Evolutionary conservation across 1,140 invertebrate genomes (phyloP), one percentile per base, ranked within the genome.

Genomic region (Drosophila biarmipes): DNA sequence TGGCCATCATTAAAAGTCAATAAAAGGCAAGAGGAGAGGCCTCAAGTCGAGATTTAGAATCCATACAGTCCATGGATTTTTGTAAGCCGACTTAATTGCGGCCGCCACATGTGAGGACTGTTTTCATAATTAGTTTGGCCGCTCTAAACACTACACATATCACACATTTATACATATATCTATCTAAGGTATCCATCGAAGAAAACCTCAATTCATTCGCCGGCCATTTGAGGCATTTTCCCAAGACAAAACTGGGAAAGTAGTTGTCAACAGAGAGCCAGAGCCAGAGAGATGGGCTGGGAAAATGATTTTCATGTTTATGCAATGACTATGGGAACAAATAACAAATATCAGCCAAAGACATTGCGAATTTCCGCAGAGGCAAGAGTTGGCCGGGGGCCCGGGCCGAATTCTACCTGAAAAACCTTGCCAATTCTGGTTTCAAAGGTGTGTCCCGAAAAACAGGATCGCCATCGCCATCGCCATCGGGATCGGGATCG

Each of bases 1-100:
- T 57, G 62, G 52, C 73, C 78, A 86, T 86, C 81, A 86, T 82
- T 89, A 89, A 87, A 87, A 87, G 77, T 86, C 82, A 80, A 86
- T 80, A 86, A 86, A 86, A 54, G 58, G 58, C 46, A 21, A 24
- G 43, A 43, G 11, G 45, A n/a, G 45, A 24, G 14, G 43, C n/a
- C 14, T 46, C 37, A 8, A 38, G 37, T 15, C 5, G 38, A 54
- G 48, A 68, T 61, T 52, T 54, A 76, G 73, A 73, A 54, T 56
- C 73, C 54, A 42, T 40, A 37, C 38, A 55, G 71, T 45, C 56
- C 73, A 51, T 38, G 53, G 67, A 62, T 77, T 67, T 62, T 67
- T 67, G 58, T 52, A 67, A 24, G 46, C 63, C 31, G 46, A 67
- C 64, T 67, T 67, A 67, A 67, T 67, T 67, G 63, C 54, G 40